phyloP scores from a whole-genome alignment of 2,113 vertebrate genomes.

The Camelus bactrianus region DNA sequence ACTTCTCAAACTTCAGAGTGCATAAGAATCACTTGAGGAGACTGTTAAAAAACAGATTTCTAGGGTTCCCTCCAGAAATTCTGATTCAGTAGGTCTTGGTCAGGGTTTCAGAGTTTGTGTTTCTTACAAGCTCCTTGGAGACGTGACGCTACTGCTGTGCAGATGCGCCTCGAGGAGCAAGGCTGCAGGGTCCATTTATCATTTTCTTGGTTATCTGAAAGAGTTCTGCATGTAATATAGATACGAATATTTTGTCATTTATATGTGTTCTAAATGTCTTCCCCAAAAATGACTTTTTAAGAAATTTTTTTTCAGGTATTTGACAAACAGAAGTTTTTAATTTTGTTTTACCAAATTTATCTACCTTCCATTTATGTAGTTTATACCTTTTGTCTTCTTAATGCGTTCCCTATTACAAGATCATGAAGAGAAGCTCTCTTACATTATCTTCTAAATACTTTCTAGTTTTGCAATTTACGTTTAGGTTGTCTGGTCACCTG shows the following conservation, averaged over 20 bases:
- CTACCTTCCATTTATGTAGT: neutral
- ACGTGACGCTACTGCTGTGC: neutral
- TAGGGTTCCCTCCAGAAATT: neutral
- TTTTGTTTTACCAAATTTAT: neutral
- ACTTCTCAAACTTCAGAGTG: neutral
- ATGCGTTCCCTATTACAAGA: neutral
- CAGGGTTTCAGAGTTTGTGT: neutral
- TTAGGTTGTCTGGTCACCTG: neutral
- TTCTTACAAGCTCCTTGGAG: neutral
- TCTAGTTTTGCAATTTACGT: neutral
- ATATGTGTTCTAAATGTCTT: neutral
- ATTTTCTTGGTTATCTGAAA: neutral
- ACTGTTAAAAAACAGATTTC: neutral
- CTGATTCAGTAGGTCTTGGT: neutral
- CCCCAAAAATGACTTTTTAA: neutral
- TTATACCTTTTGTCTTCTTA: neutral
- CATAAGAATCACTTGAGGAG: neutral
- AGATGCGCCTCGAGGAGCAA: neutral
- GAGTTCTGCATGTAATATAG: neutral
- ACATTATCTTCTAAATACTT: neutral
- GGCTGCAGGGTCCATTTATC: neutral
- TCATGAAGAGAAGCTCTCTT: neutral
- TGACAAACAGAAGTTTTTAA: neutral
- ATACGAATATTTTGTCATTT: neutral
- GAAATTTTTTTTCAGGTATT: neutral